Percentiles rank a stretch among this genome's conserved stretches.
phyloP scores from a whole-genome alignment of 2,797 vertebrate genomes.

The Ambastaia sidthimunki region DNA sequence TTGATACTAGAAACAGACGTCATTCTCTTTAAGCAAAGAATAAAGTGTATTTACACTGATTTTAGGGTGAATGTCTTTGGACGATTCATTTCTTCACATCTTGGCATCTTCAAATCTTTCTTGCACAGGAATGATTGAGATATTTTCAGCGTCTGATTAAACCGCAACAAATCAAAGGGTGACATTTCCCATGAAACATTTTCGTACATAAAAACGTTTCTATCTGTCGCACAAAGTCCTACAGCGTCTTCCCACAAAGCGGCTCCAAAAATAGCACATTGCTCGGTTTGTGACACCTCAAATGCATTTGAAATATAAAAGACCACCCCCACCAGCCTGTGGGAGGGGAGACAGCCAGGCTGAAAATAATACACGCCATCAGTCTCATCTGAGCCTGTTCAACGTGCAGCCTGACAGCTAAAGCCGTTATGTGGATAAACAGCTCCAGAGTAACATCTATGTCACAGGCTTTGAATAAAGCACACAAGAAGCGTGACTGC shows the following conservation, averaged over 20 bases:
- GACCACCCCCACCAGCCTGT: constrained; percentile 59
- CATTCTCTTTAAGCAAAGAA: too few relatives aligned
- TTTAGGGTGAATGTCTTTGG: too few relatives aligned
- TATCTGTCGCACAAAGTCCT: constrained; percentile 27
- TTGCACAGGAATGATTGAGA: constrained; percentile 12
- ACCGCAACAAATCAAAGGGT: constrained; percentile 23
- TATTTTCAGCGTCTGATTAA: constrained; percentile 15
- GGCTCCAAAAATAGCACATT: constrained; percentile 49
- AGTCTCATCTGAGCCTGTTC: constrained; percentile 58
- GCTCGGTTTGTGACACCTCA: constrained; percentile 28
- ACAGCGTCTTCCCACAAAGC: constrained; percentile 27
- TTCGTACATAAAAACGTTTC: background rate
- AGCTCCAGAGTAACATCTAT: constrained; percentile 52
- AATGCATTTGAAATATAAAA: constrained; percentile 42
- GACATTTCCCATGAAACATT: background rate
- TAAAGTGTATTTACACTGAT: too few relatives aligned
- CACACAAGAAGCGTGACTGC: constrained; percentile 7
- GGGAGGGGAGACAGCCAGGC: constrained; percentile 28
- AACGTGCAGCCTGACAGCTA: constrained; percentile 63
- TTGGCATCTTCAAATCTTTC: background rate
- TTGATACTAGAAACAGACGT: too few relatives aligned
- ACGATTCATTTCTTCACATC: too few relatives aligned
- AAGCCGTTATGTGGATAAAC: constrained; percentile 31
- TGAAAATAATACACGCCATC: constrained; percentile 1
- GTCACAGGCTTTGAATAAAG: constrained; percentile 65